Evolutionary conservation across 2,797 vertebrate genomes (phyloP), one percentile per base, ranked within the genome.

Genomic region (Manis javanica): DNA sequence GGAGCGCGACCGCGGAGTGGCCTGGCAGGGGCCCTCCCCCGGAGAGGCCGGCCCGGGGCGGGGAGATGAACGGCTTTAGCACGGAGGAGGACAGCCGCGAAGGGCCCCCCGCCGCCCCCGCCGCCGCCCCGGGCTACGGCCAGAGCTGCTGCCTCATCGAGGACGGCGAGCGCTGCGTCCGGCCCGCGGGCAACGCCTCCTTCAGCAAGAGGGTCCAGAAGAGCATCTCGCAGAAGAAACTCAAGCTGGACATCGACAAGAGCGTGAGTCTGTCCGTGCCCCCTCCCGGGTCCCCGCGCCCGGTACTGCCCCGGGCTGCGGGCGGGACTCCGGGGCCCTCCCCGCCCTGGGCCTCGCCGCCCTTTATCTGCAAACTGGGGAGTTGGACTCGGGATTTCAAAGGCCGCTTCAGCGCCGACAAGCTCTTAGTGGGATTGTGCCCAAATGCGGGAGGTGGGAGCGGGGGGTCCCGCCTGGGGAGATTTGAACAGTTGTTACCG

Each of bases 141-240:
- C 99, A 99, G 99, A 99, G 99, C 98, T 99, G 99, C 98, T 99
- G 99, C 94, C 99, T 99, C 98, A 99, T 99, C 98, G 99, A 99
- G 98, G 99, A 99, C 98, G 99, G 99, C 11, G 99, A 99, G 98
- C 99, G 99, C 93, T 99, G 99, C 98, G 99, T 99, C 97, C 99
- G 99, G 77, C 98, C 99, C 1, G 99, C 99, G 74, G 99, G 99
- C 97, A 99, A 99, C 99, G 99, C 99, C 98, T 99, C 99, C 98
- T 99, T 99, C 98, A 99, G 99, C 98, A 99, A 99, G 98, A 98
- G 99, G 98, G 99, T 99, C 97, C 99, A 99, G 99, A 99, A 99
- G 97, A 99, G 99, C 98, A 99, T 99, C 95, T 99, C 99, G 0
- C 99, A 99, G 98, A 99, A 99, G 98, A 99, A 99, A 95, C 99